Conservation (phyloP, 2,797 vertebrate species). For the Esox masquinongy region DNA sequence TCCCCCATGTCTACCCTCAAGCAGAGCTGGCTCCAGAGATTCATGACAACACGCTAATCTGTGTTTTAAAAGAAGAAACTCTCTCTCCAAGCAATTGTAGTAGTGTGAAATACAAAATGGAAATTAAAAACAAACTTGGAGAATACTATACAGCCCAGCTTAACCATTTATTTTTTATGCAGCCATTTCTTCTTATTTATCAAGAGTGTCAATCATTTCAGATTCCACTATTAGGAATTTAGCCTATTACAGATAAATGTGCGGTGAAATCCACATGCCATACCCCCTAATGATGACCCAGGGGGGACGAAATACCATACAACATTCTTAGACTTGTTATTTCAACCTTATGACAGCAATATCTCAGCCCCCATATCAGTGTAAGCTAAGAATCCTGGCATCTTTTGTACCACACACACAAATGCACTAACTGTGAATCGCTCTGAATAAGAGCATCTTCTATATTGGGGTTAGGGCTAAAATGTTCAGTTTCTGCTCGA, state of each 20-base stretch:
- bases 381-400: constrained; percentile 26
- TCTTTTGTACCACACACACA: constrained; percentile 28
- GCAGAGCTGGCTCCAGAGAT: too few species aligned
- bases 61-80: too few species aligned
- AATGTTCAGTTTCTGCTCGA: neutral
- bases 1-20: too few species aligned
- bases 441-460: neutral
- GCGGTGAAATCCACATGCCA: neutral
- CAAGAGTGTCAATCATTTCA: too few species aligned
- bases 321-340: constrained; percentile 12
- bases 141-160: too few species aligned
- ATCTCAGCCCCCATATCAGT: constrained; percentile 39
- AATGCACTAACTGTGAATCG: too few species aligned
- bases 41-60: too few species aligned
- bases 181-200: too few species aligned
- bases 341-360: constrained; percentile 14
- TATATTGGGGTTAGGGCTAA: neutral
- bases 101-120: too few species aligned
- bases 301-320: constrained; percentile 14
- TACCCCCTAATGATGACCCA: constrained; percentile 25
- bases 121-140: too few species aligned
- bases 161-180: too few species aligned
- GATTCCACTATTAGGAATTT: constrained; percentile 1
- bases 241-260: neutral
- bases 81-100: too few species aligned